Evolutionary conservation across 2,797 vertebrate species (phyloP).

Genomic region (Acrocephalus scirpaceus): DNA sequence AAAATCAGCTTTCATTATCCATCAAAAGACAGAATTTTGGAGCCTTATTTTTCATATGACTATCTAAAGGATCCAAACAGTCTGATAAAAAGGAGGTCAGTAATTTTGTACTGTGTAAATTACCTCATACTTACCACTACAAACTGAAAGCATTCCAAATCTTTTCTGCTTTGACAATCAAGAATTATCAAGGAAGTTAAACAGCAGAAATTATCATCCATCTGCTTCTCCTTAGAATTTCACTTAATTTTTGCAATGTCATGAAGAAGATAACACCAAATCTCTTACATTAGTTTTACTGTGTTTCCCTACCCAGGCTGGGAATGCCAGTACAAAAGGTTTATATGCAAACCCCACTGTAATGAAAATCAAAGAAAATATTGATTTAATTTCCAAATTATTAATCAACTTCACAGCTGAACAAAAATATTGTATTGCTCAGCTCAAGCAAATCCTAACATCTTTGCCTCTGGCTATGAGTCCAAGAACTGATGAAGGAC

Average conservation of each 20-base stretch:
- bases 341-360: background rate
- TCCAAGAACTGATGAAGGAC: constrained; percentile 68
- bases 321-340: background rate
- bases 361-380: constrained; percentile 65
- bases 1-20: background rate
- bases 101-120: background rate
- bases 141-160: background rate
- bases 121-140: background rate
- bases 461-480: constrained; percentile 65
- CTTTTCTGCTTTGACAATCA: background rate
- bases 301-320: background rate
- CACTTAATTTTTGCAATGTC: background rate
- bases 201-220: background rate
- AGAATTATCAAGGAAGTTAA: background rate
- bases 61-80: background rate
- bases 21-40: background rate
- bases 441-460: constrained; percentile 74
- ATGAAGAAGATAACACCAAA: background rate
- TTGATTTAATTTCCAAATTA: constrained; percentile 83
- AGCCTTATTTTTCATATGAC: background rate
- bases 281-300: background rate
- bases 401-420: constrained; percentile 79
- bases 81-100: background rate
- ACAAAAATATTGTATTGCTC: constrained; percentile 75
- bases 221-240: background rate